These are phyloP conservation scores for Limnephilus auricula DNA, from an alignment of 2,888 invertebrate species.

Conservation along the genomic window DNA sequence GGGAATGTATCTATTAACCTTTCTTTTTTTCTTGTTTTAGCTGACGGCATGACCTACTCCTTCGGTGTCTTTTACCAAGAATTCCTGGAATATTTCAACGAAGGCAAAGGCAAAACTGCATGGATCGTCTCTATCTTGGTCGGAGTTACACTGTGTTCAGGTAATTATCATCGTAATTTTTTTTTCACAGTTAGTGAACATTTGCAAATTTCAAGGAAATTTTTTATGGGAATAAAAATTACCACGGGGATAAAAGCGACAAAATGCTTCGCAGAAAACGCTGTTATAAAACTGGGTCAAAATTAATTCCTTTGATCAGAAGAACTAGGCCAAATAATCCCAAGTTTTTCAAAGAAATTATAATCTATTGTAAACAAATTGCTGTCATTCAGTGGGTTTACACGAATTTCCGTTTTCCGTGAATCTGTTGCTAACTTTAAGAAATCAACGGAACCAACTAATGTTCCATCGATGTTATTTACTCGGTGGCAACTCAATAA, in stretches of 20 bases:
- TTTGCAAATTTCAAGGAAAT: neutral
- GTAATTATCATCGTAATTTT: constrained; percentile 76
- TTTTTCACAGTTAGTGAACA: too few relatives aligned
- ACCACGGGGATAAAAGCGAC: neutral
- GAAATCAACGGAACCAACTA: too few relatives aligned
- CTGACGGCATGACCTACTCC: constrained; percentile 98
- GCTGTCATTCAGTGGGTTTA: neutral
- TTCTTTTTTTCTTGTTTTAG: constrained; percentile 77
- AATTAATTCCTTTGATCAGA: neutral
- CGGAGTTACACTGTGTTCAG: constrained; percentile 96
- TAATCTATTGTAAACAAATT: neutral
- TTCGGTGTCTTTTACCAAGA: constrained; percentile 96
- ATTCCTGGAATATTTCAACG: constrained; percentile 89
- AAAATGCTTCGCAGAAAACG: neutral
- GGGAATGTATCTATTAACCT: neutral
- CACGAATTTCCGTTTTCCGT: neutral
- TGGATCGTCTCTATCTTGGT: constrained; percentile 97
- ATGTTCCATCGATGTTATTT: too few relatives aligned
- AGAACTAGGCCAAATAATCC: neutral
- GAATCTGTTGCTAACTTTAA: too few relatives aligned
- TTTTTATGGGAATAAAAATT: neutral
- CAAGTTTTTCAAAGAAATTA: neutral
- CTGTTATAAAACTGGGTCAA: neutral
- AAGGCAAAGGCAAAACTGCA: constrained; percentile 91
- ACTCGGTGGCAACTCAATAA: too few relatives aligned